These are phyloP conservation scores for Monarcha castaneiventris DNA, from an alignment of 2,113 vertebrate species.

Conservation along the genomic window DNA sequence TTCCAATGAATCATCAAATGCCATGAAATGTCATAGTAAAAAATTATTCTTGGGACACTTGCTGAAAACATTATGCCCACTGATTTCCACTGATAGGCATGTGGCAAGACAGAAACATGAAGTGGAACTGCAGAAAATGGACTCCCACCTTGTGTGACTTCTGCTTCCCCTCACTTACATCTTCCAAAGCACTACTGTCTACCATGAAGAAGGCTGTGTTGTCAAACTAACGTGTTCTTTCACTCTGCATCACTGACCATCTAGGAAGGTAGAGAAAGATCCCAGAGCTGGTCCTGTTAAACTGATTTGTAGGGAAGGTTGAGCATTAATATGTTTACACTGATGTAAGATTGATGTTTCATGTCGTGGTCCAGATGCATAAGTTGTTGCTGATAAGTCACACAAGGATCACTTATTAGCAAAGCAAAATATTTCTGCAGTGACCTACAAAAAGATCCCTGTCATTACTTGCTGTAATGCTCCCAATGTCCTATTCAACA, in stretches of 20 bases:
- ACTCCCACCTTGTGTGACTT: background rate
- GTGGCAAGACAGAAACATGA: background rate
- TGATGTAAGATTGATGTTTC: background rate
- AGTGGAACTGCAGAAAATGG: background rate
- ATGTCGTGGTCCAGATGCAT: background rate
- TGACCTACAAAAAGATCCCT: background rate
- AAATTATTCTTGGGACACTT: background rate
- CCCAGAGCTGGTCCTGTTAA: background rate
- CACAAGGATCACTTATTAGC: background rate
- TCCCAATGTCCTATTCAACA: background rate
- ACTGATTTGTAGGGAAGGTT: background rate
- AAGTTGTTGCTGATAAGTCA: background rate
- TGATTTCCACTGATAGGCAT: background rate
- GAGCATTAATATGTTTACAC: background rate
- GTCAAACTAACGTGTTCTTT: background rate
- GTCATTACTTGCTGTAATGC: background rate
- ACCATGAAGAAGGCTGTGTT: background rate
- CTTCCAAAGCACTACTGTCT: background rate
- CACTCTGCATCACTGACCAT: background rate
- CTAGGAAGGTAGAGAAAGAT: background rate
- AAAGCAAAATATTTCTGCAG: background rate
- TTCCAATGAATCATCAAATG: slow-evolving; percentile 46
- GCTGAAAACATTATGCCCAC: background rate
- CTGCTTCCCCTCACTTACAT: background rate
- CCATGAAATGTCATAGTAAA: slow-evolving; percentile 2